phyloP scores from a whole-genome alignment of 2,797 vertebrate genomes.

The Lagodon rhomboides region DNA sequence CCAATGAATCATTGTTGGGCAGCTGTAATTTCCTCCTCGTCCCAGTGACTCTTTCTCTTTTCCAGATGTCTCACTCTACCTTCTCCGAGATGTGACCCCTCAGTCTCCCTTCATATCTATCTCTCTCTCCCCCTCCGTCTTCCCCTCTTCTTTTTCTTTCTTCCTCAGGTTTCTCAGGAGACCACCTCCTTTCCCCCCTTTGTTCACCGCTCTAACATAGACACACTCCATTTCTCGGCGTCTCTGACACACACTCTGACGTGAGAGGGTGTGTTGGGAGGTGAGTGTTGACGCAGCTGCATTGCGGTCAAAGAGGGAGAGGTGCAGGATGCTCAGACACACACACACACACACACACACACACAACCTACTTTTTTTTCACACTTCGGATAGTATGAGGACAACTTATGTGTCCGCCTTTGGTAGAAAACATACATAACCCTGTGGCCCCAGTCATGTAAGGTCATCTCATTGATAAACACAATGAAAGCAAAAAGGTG shows the following conservation, averaged over 20 bases:
- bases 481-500: slow-evolving; percentile 68
- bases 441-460: slow-evolving; percentile 72
- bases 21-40: slow-evolving; percentile 85
- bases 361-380: slow-evolving; percentile 41
- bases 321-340: slow-evolving; percentile 63
- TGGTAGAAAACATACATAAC: slow-evolving; percentile 74
- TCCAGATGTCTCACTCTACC: slow-evolving; percentile 87
- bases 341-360: slow-evolving; percentile 33
- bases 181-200: slow-evolving; percentile 54
- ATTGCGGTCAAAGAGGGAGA: slow-evolving; percentile 70
- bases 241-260: slow-evolving; percentile 65
- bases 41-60: slow-evolving; percentile 77
- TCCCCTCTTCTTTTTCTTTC: slow-evolving; percentile 43
- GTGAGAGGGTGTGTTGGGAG: slow-evolving; percentile 60
- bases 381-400: slow-evolving; percentile 38
- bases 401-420: slow-evolving; percentile 62
- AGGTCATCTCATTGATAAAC: slow-evolving; percentile 78
- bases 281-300: slow-evolving; percentile 79
- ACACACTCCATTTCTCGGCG: slow-evolving; percentile 68
- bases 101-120: slow-evolving; percentile 67
- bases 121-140: slow-evolving; percentile 26
- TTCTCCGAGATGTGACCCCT: slow-evolving; percentile 79
- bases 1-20: slow-evolving; percentile 86
- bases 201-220: slow-evolving; percentile 65
- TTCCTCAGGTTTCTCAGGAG: slow-evolving; percentile 63